Base-by-base conservation (phyloP, 2,113 vertebrate species). In the Stegostoma tigrinum region DNA sequence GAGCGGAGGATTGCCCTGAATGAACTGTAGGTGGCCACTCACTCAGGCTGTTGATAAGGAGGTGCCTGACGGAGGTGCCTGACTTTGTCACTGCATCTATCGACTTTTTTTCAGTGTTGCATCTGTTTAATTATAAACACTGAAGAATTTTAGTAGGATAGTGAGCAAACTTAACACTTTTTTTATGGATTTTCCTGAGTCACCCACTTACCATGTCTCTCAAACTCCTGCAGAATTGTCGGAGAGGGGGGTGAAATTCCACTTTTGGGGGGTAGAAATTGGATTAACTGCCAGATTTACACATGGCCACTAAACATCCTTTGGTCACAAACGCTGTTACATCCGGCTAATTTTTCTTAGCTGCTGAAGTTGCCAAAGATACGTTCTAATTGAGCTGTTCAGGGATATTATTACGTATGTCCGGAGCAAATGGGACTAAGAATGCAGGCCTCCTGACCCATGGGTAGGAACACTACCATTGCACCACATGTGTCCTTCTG, bases 1-100 rank as follows among this genome's bases (percentile, higher is more conserved):
- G 96, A 96, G 97, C 96, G 68, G 67, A 48, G 21, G 42, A 48
- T 48, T 38, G 42, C 21, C 2, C 24, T 70, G 66, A 3, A 7
- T 15, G 42, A 70, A 45, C 67, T 52, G 3, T 8, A 7, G 0
- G 24, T 5, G 27, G 23, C 19, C 30, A 52, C 1, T 95, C 68
- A 7, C 23, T 95, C 42, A 14, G 23, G 66, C 93, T 70, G 67
- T 45, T 64, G 17, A 67, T 5, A 64, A n/a, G 55, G 48, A 67
- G 2, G 21, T 66, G 24, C n/a, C n/a, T 45, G 19, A 94, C n/a
- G 55, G 48, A 67, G 2, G 21, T 66, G 24, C n/a, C n/a, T 45
- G 19, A 94, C n/a, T 67, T 45, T 67, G 64, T 38, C 67, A 45
- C 17, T 38, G 45, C 10, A 15, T 70, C 3, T 42, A 21, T 38